Percentiles rank a stretch among this genome's conserved stretches.
Evolutionary conservation across 2,888 invertebrate genomes (phyloP).

Genomic region (Nemotelus pantherinus): DNA sequence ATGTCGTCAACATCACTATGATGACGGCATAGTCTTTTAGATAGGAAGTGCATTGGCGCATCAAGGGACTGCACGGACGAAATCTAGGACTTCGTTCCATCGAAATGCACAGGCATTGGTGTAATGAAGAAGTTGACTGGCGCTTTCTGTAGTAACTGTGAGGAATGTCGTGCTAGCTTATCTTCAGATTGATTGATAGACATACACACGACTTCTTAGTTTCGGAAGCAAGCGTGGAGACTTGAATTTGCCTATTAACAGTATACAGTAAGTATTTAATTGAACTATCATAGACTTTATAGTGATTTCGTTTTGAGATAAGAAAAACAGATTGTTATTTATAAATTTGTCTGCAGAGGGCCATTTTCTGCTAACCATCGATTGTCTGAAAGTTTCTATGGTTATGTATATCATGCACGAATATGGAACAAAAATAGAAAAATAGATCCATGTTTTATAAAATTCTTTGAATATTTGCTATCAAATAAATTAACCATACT

Average conservation of each 20-base stretch:
- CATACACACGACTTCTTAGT: slow-evolving; percentile 43
- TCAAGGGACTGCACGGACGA: background rate
- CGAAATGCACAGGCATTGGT: background rate
- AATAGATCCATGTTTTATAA: too few species aligned
- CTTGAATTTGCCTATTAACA: slow-evolving; percentile 21
- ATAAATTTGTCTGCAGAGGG: too few species aligned
- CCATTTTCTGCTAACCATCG: too few species aligned
- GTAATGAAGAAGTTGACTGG: slow-evolving; percentile 29
- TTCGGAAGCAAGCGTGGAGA: slow-evolving; percentile 4
- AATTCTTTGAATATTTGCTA: too few species aligned
- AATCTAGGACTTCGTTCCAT: background rate
- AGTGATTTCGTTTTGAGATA: too few species aligned
- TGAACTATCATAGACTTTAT: background rate
- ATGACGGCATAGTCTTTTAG: slow-evolving; percentile 28
- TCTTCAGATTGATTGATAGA: slow-evolving; percentile 50
- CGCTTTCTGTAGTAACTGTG: slow-evolving; percentile 39
- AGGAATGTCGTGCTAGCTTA: slow-evolving; percentile 47
- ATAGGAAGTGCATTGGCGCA: slow-evolving; percentile 23
- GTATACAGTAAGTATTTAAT: background rate
- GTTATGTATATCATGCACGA: too few species aligned
- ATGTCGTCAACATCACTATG: slow-evolving; percentile 33
- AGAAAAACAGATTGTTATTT: too few species aligned
- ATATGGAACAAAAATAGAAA: too few species aligned
- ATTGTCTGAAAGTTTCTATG: too few species aligned
- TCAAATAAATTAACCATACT: too few species aligned